Conservation (phyloP, 2,113 vertebrate species). For the Varanus komodoensis region DNA sequence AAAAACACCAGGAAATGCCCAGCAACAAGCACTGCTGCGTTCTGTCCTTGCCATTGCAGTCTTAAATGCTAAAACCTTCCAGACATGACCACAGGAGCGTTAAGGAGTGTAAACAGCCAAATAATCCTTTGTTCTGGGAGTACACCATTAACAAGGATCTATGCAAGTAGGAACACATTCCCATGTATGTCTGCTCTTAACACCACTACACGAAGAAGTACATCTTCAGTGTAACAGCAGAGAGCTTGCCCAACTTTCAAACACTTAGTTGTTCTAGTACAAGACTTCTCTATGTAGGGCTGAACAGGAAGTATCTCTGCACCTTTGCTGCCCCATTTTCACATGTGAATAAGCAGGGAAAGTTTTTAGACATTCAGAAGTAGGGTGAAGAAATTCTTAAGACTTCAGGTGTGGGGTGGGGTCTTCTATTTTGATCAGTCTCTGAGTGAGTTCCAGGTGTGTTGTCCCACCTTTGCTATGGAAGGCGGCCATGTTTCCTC, state of each 20-base stretch:
- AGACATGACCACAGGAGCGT: background rate
- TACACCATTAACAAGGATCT: background rate
- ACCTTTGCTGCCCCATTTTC: too few relatives aligned
- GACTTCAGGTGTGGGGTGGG: too few relatives aligned
- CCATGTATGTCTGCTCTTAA: background rate
- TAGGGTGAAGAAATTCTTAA: too few relatives aligned
- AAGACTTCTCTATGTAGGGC: too few relatives aligned
- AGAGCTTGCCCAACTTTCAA: background rate
- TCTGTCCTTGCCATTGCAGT: background rate
- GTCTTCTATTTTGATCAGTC: too few relatives aligned
- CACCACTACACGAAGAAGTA: background rate
- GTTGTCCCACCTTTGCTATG: too few relatives aligned
- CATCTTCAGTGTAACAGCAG: background rate
- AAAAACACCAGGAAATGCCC: background rate
- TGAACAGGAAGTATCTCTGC: too few relatives aligned
- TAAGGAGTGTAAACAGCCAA: background rate
- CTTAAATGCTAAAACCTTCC: background rate
- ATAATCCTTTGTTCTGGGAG: background rate
- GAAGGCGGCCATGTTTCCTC: too few relatives aligned
- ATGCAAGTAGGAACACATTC: background rate
- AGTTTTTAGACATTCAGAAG: too few relatives aligned
- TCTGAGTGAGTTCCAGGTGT: too few relatives aligned
- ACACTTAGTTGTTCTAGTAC: background rate
- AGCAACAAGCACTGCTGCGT: background rate
- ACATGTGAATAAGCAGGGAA: too few relatives aligned